A percentile compares a stretch with the other conserved stretches of the same genome.
Evolutionary conservation across 2,113 vertebrate genomes (phyloP).

Genomic region (Rhea pennata): DNA sequence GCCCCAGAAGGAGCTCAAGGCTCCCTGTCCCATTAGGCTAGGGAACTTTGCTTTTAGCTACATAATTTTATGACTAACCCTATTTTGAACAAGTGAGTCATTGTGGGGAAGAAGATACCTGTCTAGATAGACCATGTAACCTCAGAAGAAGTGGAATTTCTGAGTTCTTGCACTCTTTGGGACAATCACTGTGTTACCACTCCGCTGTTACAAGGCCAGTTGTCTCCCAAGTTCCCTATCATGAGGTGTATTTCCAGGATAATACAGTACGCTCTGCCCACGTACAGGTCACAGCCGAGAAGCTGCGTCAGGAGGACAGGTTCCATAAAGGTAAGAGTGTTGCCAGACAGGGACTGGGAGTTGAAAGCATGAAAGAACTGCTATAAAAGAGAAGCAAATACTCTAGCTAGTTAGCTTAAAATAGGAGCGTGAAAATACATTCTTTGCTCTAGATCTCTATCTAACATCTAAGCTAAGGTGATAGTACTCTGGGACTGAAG

Average conservation of each 20-base stretch:
- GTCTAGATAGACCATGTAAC: background rate
- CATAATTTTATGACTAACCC: background rate
- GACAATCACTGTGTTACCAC: background rate
- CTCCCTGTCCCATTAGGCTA: background rate
- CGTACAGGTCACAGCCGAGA: background rate
- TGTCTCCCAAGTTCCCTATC: background rate
- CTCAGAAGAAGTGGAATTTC: background rate
- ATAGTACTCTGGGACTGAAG: background rate
- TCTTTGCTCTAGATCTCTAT: background rate
- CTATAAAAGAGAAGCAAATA: background rate
- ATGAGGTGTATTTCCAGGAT: background rate
- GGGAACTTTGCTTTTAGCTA: background rate
- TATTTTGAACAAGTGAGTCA: background rate
- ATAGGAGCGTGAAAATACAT: background rate
- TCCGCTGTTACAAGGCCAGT: background rate
- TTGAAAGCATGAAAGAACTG: background rate
- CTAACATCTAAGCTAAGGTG: background rate
- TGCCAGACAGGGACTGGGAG: background rate
- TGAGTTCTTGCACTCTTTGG: background rate
- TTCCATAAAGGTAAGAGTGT: background rate
- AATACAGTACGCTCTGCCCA: background rate
- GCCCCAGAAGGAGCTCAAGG: background rate
- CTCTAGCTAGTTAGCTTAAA: background rate
- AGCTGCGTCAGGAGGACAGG: background rate
- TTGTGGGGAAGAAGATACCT: background rate